phyloP scores from a whole-genome alignment of 2,888 invertebrate species.

The Alviniconcha strummeri region DNA sequence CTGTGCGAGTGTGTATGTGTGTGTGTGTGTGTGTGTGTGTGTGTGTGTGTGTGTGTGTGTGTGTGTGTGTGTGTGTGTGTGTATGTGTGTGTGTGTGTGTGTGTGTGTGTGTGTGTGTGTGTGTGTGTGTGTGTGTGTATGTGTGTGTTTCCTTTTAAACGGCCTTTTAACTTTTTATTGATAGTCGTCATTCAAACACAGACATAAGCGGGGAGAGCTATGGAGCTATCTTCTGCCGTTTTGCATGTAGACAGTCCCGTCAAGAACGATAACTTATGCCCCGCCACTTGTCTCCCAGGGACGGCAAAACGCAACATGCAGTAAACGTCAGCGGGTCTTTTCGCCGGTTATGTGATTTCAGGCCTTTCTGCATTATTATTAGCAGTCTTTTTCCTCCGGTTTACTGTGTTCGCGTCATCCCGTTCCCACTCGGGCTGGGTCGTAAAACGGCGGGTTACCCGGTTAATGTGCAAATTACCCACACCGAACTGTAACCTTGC shows the following conservation, averaged over 20 bases:
- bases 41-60: conserved; percentile 1
- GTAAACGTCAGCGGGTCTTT: too few relatives aligned
- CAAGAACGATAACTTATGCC: too few relatives aligned
- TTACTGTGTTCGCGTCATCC: background rate
- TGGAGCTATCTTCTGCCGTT: too few relatives aligned
- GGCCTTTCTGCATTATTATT: too few relatives aligned
- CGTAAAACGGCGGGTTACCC: conserved; percentile 6
- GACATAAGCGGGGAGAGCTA: background rate
- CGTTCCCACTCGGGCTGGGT: background rate
- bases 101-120: background rate
- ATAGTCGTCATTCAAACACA: background rate
- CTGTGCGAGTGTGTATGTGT: background rate
- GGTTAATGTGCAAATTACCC: conserved; percentile 9
- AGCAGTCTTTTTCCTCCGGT: too few relatives aligned
- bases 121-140: background rate
- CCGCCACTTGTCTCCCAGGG: too few relatives aligned
- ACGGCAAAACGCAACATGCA: too few relatives aligned
- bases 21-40: background rate
- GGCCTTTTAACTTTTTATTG: too few relatives aligned
- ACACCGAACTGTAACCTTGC: background rate
- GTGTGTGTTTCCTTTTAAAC: background rate
- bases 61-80: background rate
- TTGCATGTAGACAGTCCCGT: too few relatives aligned
- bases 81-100: background rate
- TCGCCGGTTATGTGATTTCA: too few relatives aligned